Conservation (phyloP, 2,888 invertebrate genomes). For the Dolichomitus sp. region DNA sequence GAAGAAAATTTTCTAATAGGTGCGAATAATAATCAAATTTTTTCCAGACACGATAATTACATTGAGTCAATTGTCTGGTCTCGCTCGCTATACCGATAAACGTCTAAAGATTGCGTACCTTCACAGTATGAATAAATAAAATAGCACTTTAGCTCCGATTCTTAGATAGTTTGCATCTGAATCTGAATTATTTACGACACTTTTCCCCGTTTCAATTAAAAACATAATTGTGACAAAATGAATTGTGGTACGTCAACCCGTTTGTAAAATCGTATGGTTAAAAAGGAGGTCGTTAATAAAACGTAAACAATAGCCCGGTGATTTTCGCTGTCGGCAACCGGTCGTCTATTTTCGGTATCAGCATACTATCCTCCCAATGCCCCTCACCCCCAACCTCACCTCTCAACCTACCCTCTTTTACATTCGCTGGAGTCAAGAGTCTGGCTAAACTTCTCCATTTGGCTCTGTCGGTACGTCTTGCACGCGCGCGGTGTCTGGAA, state of each 20-base stretch:
- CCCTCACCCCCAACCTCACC: not conserved
- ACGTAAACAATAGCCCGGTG: constrained; percentile 72
- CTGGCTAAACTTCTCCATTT: constrained; percentile 27
- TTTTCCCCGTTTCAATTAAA: not conserved
- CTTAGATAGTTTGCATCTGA: not conserved
- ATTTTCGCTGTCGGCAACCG: constrained; percentile 64
- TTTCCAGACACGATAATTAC: constrained; percentile 2
- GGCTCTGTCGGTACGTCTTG: constrained; percentile 31
- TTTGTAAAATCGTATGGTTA: too few species aligned
- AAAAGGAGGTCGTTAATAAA: constrained; percentile 46
- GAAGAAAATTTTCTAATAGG: not conserved
- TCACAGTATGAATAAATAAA: not conserved
- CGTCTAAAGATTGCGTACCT: too few species aligned
- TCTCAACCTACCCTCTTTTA: not conserved
- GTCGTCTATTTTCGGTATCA: constrained; percentile 75
- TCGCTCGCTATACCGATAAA: not conserved
- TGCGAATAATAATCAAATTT: not conserved
- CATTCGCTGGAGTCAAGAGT: constrained; percentile 21
- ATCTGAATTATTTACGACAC: not conserved
- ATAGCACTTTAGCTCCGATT: not conserved
- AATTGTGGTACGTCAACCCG: not conserved
- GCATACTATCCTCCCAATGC: constrained; percentile 28
- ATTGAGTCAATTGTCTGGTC: not conserved
- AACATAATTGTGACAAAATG: not conserved
- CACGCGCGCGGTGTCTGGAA: constrained; percentile 44